Conservation (phyloP, 2,113 vertebrate genomes). For the Pelmatolapia mariae region DNA sequence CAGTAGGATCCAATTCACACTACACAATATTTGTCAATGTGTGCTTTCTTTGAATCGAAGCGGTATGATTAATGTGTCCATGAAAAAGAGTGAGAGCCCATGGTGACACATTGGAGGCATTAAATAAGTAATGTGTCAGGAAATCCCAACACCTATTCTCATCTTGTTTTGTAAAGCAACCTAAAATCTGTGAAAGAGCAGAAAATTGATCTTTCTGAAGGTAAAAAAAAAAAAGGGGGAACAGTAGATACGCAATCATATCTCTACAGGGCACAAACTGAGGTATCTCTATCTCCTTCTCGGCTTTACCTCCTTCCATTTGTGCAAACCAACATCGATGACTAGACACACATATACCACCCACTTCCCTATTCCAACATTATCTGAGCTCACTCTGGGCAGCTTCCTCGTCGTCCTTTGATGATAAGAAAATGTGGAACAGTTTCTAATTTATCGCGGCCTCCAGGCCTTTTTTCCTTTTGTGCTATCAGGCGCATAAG, state of each 20-base stretch:
- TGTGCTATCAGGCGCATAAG: constrained; percentile 32
- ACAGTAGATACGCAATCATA: background rate
- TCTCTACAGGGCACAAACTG: background rate
- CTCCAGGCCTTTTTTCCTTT: constrained; percentile 26
- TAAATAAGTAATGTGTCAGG: background rate
- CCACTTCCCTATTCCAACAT: constrained; percentile 3
- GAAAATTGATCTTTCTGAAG: constrained; percentile 2
- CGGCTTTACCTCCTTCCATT: constrained; percentile 2
- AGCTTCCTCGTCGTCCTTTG: constrained; percentile 28
- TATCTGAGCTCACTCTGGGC: constrained; percentile 26
- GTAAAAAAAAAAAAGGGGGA: background rate
- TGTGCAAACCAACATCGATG: constrained; percentile 14
- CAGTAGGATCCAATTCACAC: background rate
- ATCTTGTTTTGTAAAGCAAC: background rate
- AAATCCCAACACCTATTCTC: background rate
- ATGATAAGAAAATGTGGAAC: constrained; percentile 58
- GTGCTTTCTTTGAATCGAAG: background rate
- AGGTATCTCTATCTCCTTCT: constrained; percentile 1
- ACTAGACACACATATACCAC: background rate
- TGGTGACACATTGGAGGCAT: background rate
- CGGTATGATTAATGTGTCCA: background rate
- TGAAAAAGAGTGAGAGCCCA: background rate
- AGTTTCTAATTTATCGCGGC: constrained; percentile 52
- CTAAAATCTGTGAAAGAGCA: background rate
- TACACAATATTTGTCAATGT: background rate